Conservation (phyloP, 2,888 invertebrate species). For the Apeira syringaria region DNA sequence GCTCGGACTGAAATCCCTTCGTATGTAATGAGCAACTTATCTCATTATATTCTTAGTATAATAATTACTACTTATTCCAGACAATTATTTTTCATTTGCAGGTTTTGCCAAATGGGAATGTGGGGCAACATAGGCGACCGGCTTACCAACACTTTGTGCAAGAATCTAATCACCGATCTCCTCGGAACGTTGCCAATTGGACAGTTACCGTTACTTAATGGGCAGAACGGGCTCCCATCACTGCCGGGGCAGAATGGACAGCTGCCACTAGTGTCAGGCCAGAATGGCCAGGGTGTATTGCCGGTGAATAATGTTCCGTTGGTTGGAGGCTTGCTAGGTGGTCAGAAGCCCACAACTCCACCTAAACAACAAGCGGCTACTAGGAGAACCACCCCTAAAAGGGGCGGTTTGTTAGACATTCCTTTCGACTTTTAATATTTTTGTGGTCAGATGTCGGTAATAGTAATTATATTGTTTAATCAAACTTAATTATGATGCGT, state of each 20-base stretch:
- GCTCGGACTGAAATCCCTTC: no score
- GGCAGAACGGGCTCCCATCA: neutral
- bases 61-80: no score
- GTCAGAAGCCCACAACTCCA: conserved; percentile 2
- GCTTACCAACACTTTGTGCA: conserved; percentile 81
- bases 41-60: no score
- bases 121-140: conserved; percentile 86
- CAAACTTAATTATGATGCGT: no score
- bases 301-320: conserved; percentile 5
- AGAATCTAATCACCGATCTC: conserved; percentile 58
- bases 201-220: conserved; percentile 1
- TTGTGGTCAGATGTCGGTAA: no score
- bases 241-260: conserved; percentile 2
- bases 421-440: conserved; percentile 37
- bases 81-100: no score
- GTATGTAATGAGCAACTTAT: no score
- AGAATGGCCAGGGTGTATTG: neutral
- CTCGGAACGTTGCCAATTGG: conserved; percentile 28
- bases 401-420: conserved; percentile 26
- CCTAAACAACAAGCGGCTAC: conserved; percentile 15
- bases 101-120: conserved; percentile 87
- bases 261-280: conserved; percentile 1
- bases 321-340: conserved; percentile 15
- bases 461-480: no score
- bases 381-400: conserved; percentile 21